phyloP scores from a whole-genome alignment of 2,888 invertebrate genomes.

The Psylliodes chrysocephalus region DNA sequence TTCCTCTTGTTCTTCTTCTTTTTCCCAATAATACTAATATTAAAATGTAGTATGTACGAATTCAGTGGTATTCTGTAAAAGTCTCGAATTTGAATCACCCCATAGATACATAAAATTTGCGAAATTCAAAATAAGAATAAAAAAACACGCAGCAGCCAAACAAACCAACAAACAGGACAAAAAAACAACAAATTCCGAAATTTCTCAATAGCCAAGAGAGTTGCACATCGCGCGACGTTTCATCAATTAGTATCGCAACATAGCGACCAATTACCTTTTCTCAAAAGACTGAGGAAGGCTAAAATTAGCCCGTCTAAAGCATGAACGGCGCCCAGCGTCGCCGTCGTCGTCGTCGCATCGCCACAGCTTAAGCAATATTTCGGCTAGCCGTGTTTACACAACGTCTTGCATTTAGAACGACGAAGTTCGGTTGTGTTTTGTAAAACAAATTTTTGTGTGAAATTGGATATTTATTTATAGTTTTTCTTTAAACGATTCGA shows the following conservation, averaged over 20 bases:
- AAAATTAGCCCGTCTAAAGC: slow-evolving; percentile 29
- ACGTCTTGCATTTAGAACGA: neutral
- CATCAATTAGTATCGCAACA: slow-evolving; percentile 29
- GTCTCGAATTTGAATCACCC: no score
- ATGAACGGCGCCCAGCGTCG: slow-evolving; percentile 27
- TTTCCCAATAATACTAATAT: no score
- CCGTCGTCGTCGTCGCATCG: slow-evolving; percentile 29
- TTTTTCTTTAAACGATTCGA: no score
- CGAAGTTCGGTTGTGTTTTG: neutral
- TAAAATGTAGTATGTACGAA: no score
- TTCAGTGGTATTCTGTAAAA: no score
- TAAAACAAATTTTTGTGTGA: no score
- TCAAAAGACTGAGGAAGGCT: slow-evolving; percentile 24
- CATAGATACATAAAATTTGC: no score
- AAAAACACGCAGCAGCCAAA: neutral
- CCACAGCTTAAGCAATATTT: neutral
- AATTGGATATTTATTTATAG: no score
- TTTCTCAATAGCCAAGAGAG: slow-evolving; percentile 5
- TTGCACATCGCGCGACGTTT: neutral
- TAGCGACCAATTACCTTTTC: slow-evolving; percentile 24
- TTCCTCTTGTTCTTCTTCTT: no score
- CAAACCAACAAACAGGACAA: no score
- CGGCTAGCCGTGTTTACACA: slow-evolving; percentile 6
- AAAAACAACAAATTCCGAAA: slow-evolving; percentile 3
- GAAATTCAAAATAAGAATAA: no score